Base-by-base conservation (phyloP, 2,113 vertebrate species). In the Eudyptes chrysolophus region DNA sequence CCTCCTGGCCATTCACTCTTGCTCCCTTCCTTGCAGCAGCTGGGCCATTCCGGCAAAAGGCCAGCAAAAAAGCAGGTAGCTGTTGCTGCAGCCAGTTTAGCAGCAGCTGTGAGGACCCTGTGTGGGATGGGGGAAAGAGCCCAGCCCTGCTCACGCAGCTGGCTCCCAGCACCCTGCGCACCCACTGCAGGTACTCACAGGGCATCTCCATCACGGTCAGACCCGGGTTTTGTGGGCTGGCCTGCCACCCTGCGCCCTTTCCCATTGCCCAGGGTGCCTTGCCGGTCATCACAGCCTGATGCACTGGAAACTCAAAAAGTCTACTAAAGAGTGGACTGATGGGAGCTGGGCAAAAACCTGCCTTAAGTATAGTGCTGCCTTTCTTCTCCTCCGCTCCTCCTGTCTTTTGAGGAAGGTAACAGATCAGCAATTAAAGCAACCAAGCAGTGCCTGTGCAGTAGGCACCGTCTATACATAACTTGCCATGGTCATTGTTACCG, bases 401-500 rank as follows among this genome's bases (percentile, higher is more conserved):
- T 64, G 80, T 21, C 94, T 54, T 70, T 27, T 6, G 36, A 75
- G 62, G 62, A 66, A 76, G 91, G 83, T 87, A 96, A 95, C 57
- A 77, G 87, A 96, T 93, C 92, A 95, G 87, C 87, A 93, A 96
- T 92, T 95, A 95, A 88, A 92, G 89, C 49, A 77, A 40, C 49
- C 32, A 42, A 91, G 87, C 81, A 65, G 66, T 2, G 78, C 58
- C 54, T 21, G 34, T 62, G 91, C 78, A 77, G 61, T 19, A 74
- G 81, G 87, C 60, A 85, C 16, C 2, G 0, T 22, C 91, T 49
- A 25, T 42, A 85, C 65, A 7, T 65, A 92, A 83, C 76, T 64
- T 42, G 66, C 87, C 36, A 6, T 2, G 25, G 62, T 30, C 54
- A 54, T 70, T 94, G 89, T 74, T 80, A n/a, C 64, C 0, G 1